These are phyloP conservation scores for Axea sp. DNA, from an alignment of 2,888 invertebrate genomes.

Conservation along the genomic window DNA sequence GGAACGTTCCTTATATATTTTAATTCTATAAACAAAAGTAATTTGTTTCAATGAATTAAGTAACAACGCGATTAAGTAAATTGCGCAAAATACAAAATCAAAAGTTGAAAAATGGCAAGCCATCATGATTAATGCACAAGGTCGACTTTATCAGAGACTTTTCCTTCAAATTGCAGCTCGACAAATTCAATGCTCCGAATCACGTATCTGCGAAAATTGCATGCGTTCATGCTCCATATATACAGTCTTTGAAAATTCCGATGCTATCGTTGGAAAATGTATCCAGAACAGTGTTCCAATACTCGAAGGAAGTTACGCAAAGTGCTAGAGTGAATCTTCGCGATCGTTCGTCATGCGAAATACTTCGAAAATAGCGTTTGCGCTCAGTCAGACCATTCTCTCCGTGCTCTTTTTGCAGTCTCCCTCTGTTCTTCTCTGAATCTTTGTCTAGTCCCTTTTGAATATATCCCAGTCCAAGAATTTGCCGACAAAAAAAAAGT, in stretches of 20 bases:
- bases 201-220: conserved; percentile 53
- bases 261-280: conserved; percentile 52
- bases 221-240: conserved; percentile 37
- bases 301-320: conserved; percentile 59
- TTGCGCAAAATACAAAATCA: background rate
- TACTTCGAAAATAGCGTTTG: conserved; percentile 58
- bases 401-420: conserved; percentile 38
- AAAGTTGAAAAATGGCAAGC: conserved; percentile 13
- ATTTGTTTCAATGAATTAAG: no score
- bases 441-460: conserved; percentile 46
- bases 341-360: conserved; percentile 62
- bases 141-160: conserved; percentile 37
- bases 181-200: conserved; percentile 43
- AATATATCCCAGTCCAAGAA: conserved; percentile 33
- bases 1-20: no score
- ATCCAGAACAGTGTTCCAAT: conserved; percentile 51
- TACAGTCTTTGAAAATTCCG: conserved; percentile 52
- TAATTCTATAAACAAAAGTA: no score
- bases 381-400: conserved; percentile 59
- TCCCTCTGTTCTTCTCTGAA: conserved; percentile 28
- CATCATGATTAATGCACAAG: conserved; percentile 26
- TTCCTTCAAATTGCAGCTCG: conserved; percentile 42
- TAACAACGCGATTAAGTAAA: conserved; percentile 1
- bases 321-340: conserved; percentile 58
- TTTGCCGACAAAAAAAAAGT: conserved; percentile 37